Evolutionary conservation across 2,113 vertebrate species (phyloP).

Genomic region (Vulpes vulpes): DNA sequence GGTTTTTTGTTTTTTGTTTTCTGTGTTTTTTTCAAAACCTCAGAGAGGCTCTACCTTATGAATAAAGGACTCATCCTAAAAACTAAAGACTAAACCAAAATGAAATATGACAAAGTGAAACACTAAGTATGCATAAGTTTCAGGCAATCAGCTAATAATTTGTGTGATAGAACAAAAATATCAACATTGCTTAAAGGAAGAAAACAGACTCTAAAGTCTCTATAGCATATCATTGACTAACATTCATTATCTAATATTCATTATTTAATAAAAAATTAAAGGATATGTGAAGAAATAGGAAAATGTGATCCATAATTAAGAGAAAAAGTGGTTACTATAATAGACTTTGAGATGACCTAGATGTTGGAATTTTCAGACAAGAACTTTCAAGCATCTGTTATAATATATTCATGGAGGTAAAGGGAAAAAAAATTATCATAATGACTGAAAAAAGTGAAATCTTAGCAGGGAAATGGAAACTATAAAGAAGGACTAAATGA

Average conservation of each 20-base stretch:
- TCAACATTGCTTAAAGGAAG: constrained; percentile 5
- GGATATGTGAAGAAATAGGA: neutral
- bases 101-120: neutral
- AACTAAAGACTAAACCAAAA: neutral
- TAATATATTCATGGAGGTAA: neutral
- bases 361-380: neutral
- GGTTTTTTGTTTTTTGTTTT: neutral
- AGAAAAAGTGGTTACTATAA: neutral
- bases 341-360: neutral
- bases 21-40: neutral
- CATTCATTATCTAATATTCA: neutral
- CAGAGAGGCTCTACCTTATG: neutral
- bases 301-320: neutral
- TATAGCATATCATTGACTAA: neutral
- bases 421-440: neutral
- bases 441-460: neutral
- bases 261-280: neutral
- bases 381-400: neutral
- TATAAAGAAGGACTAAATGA: neutral
- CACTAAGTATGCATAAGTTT: neutral
- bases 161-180: neutral
- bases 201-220: constrained; percentile 32
- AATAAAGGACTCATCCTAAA: constrained; percentile 5
- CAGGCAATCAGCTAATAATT: neutral
- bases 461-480: neutral